These are phyloP conservation scores for Sympetrum striolatum DNA, from an alignment of 2,888 invertebrate genomes.

Conservation along the genomic window DNA sequence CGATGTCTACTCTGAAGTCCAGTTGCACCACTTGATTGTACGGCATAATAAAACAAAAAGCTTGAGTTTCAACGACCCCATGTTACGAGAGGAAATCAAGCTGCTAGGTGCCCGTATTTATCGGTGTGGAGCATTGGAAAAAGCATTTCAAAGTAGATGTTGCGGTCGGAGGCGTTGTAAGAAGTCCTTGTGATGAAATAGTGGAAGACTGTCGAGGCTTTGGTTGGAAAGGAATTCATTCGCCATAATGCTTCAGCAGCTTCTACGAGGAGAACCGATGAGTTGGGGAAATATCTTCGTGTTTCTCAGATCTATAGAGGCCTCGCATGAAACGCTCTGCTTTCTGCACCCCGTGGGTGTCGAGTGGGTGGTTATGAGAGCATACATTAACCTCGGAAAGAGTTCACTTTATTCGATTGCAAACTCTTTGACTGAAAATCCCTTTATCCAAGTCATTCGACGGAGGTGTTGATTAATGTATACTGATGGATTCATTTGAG, in stretches of 20 bases:
- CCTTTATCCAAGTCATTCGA: too few relatives aligned
- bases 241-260: neutral
- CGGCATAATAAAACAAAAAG: too few relatives aligned
- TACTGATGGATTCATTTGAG: too few relatives aligned
- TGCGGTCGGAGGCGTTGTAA: too few relatives aligned
- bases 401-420: neutral
- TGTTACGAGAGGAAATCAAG: too few relatives aligned
- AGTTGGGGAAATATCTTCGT: neutral
- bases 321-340: neutral
- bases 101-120: neutral
- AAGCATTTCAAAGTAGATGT: neutral
- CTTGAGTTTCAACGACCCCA: too few relatives aligned
- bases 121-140: neutral
- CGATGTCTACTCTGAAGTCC: too few relatives aligned
- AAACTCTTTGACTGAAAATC: neutral
- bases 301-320: neutral
- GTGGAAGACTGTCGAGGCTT: neutral
- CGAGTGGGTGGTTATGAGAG: neutral
- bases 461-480: too few relatives aligned
- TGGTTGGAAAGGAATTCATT: neutral
- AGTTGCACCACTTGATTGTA: too few relatives aligned
- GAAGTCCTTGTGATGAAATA: neutral
- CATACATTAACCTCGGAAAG: neutral
- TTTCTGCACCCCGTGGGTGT: neutral
- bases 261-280: neutral